Base-by-base conservation (phyloP, 2,888 invertebrate species). In the Pecten maximus region DNA sequence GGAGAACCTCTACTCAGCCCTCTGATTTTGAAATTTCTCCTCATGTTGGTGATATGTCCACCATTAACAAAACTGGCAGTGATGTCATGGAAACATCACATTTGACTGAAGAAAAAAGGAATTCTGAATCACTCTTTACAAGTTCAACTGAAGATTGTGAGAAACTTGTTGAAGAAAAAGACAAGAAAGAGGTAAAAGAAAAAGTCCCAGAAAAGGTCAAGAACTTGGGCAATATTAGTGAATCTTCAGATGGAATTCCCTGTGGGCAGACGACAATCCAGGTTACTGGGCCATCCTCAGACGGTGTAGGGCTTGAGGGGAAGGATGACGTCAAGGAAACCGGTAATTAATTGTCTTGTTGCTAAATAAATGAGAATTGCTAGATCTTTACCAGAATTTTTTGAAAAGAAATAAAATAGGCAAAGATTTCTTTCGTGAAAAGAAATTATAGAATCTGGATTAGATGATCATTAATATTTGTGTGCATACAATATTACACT, bases 21-120 rank as follows among this genome's bases (percentile, higher is more conserved):
- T 88, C 50, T 86, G 87, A 89, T 35, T 28, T 40, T 28, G 89
- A 89, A 40, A 50, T 19, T 44, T 89, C 91, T 0, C 91, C 89
- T 16, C 88, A 89, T 15, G 90, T 74, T 35, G 74, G 74, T 10
- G 74, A 91, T 48, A 92, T 93, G 19, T 94, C 94, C 0, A 92
- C 93, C 23, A 94, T 94, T 48, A 92, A 93, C 87, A 93, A 92
- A 87, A 92, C 93, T 60, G 92, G 93, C 23, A 89, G 89, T 40
- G 40, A 86, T 40, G 40, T 86, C 16, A 54, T 89, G 39, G 87
- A 87, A 88, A 6, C 74, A 74, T 74, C 74, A 35, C 74, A 35
- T 28, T 74, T 74, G 74, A 74, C 74, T 8, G 74, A 74, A 28
- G 74, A 74, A 23, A 74, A 74, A 23, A 74, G 74, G 74, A 28